These are phyloP conservation scores for Microvelia longipes DNA, from an alignment of 1,140 invertebrate genomes.

Conservation along the genomic window DNA sequence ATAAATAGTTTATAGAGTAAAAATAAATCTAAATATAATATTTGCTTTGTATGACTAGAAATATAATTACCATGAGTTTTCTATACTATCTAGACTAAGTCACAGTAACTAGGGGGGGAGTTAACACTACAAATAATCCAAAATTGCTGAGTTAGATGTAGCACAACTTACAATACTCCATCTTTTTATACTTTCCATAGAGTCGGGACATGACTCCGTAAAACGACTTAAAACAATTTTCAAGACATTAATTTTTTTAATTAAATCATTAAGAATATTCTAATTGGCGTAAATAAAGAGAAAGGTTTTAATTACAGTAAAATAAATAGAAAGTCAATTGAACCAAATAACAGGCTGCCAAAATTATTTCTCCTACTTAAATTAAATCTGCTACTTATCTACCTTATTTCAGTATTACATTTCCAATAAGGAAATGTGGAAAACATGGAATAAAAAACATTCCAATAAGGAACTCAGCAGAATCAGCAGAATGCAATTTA, in stretches of 20 bases:
- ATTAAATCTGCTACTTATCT: background rate
- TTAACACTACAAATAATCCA: too few relatives aligned
- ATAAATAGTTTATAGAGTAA: too few relatives aligned
- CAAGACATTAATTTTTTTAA: background rate
- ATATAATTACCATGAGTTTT: too few relatives aligned
- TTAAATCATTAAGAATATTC: background rate
- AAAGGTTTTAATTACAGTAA: background rate
- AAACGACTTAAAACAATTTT: slow-evolving; percentile 13
- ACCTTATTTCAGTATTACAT: background rate
- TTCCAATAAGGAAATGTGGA: background rate
- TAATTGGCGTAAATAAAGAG: background rate
- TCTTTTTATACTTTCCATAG: slow-evolving; percentile 22
- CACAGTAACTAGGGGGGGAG: too few relatives aligned
- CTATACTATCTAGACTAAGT: too few relatives aligned
- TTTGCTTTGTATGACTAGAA: too few relatives aligned
- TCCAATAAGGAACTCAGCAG: too few relatives aligned
- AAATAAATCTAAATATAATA: too few relatives aligned
- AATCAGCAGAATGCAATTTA: too few relatives aligned
- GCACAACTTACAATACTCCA: slow-evolving; percentile 21
- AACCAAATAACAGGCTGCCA: background rate
- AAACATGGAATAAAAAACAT: background rate
- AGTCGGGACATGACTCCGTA: slow-evolving; percentile 18
- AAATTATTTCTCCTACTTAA: background rate
- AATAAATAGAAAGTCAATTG: background rate
- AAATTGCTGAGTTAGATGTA: too few relatives aligned